Base-by-base conservation (phyloP, 2,888 invertebrate genomes). In the Eucriotettix oculatus region DNA sequence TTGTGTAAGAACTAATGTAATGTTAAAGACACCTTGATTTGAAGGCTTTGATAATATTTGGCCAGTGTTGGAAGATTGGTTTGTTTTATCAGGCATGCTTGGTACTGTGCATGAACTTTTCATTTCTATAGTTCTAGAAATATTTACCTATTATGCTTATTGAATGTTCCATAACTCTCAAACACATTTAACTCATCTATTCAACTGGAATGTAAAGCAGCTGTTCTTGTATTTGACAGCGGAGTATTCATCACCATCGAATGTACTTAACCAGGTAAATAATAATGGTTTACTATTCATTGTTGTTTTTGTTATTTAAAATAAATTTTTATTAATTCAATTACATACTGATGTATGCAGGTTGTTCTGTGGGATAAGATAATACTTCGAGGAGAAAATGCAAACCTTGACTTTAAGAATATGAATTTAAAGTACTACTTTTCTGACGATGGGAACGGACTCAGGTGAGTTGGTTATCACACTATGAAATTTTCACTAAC, bases 121-220 rank as follows among this genome's bases (percentile, higher is more conserved):
- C 29, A 29, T 29, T 5, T 2, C 7, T 5, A 5, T 29, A 29
- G 29, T 7, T 29, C 29, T 5, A 29, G 29, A 29, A 29, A 29
- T 29, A 29, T 5, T 29, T 29, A 29, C 29, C 29, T 29, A 29
- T 29, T 2, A 29, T 29, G 29, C 16, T 54, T 10, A 52, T 42
- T 43, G 9, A 43, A 40, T 54, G 63, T 66, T 65, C 62, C 67
- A 68, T 68, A 67, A 68, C 61, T 48, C 62, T 40, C 12, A 62
- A n/a, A 66, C 66, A 77, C 77, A 85, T 78, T 79, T 98, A 59
- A 85, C 89, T 41, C 83, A 85, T 66, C 77, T 98, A 40, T 99
- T 99, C 76, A 98, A 99, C 75, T 99, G 99, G 99, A 99, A 99
- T 76, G 97, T 98, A 0, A 99, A 99, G 71, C 94, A 98, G 72